Conservation (phyloP, 2,797 vertebrate species). For the Numenius phaeopus region DNA sequence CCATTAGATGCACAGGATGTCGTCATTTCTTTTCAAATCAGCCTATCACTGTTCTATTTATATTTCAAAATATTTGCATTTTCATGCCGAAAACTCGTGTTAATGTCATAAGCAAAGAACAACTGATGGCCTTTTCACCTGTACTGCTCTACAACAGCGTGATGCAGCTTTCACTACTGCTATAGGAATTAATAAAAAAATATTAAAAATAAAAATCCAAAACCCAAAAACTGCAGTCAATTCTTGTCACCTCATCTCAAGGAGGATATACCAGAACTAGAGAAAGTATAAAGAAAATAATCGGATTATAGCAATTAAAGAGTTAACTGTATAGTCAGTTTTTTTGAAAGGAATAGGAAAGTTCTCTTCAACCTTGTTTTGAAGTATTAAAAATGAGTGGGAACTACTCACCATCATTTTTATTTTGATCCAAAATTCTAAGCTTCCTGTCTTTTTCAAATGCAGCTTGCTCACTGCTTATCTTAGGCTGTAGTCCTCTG, state of each 20-base stretch:
- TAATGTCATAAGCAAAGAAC: not conserved
- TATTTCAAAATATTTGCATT: not conserved
- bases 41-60: not conserved
- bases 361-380: slow-evolving; percentile 7
- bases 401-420: slow-evolving; percentile 75
- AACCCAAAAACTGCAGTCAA: not conserved
- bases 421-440: slow-evolving; percentile 46
- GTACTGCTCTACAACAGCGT: not conserved
- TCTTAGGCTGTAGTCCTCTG: slow-evolving; percentile 65
- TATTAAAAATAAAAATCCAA: not conserved
- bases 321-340: not conserved
- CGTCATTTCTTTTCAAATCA: not conserved
- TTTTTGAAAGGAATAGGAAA: not conserved
- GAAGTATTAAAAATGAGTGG: not conserved
- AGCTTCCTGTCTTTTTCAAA: slow-evolving; percentile 51
- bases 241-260: not conserved
- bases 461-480: slow-evolving; percentile 43
- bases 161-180: not conserved
- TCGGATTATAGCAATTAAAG: not conserved
- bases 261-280: not conserved
- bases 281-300: not conserved
- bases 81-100: not conserved
- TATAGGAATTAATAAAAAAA: not conserved
- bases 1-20: not conserved
- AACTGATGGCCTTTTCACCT: not conserved